These are phyloP conservation scores for Orchesellides sinensis DNA, from an alignment of 2,888 invertebrate species.

Conservation along the genomic window DNA sequence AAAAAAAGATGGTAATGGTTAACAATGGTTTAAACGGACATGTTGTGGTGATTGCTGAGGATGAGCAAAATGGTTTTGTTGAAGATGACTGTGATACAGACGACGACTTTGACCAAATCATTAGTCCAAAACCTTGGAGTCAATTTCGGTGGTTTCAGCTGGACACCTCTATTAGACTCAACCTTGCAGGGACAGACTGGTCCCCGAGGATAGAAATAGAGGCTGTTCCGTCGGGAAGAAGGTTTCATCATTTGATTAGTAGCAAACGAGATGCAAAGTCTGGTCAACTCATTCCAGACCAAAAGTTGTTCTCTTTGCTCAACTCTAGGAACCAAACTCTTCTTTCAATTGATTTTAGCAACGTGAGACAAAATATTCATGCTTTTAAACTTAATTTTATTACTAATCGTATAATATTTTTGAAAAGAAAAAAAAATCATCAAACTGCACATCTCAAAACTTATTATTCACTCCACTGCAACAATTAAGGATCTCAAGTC, in stretches of 20 bases:
- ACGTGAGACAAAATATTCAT: constrained; percentile 13
- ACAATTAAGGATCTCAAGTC: constrained; percentile 61
- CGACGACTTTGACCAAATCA: too few species aligned
- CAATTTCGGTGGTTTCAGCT: constrained; percentile 48
- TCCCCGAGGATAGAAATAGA: constrained; percentile 58
- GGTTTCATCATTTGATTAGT: constrained; percentile 36
- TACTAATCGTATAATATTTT: not conserved
- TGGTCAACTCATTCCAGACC: constrained; percentile 42
- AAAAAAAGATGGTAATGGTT: not conserved
- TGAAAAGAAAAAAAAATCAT: too few species aligned
- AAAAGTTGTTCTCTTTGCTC: constrained; percentile 52
- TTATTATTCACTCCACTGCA: too few species aligned
- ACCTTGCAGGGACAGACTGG: constrained; percentile 57
- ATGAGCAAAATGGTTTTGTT: not conserved
- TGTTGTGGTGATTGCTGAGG: not conserved
- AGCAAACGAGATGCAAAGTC: constrained; percentile 45
- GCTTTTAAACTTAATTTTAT: too few species aligned
- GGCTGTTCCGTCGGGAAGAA: constrained; percentile 45
- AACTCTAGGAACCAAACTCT: constrained; percentile 48
- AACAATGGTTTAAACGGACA: too few species aligned
- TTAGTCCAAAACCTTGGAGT: constrained; percentile 20
- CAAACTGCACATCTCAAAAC: too few species aligned
- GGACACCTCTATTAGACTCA: constrained; percentile 45
- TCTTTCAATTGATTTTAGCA: constrained; percentile 46
- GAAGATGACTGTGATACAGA: constrained; percentile 1